Base-by-base conservation (phyloP, 2,113 vertebrate genomes). In the Sylvilagus bachmani region DNA sequence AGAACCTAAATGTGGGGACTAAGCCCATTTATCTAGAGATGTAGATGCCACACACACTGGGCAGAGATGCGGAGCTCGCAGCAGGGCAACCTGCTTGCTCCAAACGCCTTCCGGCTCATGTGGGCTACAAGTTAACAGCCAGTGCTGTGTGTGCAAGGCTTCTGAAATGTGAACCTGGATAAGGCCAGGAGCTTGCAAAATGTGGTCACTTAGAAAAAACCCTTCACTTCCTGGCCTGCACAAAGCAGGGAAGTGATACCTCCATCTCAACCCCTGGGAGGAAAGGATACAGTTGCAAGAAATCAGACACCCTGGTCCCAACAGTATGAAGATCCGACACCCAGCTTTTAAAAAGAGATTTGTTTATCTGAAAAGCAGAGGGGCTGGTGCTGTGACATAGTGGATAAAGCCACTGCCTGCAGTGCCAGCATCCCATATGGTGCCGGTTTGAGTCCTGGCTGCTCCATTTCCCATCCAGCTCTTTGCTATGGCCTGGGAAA, bases 171-270 rank as follows among this genome's bases (percentile, higher is more conserved):
- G 4, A 12, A 12, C 7, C 64, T 71, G n/a, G 3, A 69, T n/a
- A 44, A 80, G 84, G 24, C 38, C 7, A 87, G 9, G 70, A 36
- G 16, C 2, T 29, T 44, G 9, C 33, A 61, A 74, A 75, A 75
- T 70, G 44, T 24, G 21, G 6, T 25, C 10, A 16, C 91, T 81
- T 22, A 27, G 33, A 61, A 31, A 67, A 78, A 71, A 0, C 16
- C 8, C 27, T 66, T 90, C 33, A 33, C n/a, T 87, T 88, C 16
- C 62, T 92, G 89, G 6, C n/a, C 22, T 90, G 11, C 66, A 83
- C 22, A 51, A 78, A 49, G 5, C 27, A 89, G 36, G 27, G 4
- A 62, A 53, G 3, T 12, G 25, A 22, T 49, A 33, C 1, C 2
- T 84, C 7, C 25, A n/a, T 33, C 6, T 87, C 61, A 19, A 62